Base-by-base conservation (phyloP, 2,113 vertebrate genomes). In the Pionites leucogaster region DNA sequence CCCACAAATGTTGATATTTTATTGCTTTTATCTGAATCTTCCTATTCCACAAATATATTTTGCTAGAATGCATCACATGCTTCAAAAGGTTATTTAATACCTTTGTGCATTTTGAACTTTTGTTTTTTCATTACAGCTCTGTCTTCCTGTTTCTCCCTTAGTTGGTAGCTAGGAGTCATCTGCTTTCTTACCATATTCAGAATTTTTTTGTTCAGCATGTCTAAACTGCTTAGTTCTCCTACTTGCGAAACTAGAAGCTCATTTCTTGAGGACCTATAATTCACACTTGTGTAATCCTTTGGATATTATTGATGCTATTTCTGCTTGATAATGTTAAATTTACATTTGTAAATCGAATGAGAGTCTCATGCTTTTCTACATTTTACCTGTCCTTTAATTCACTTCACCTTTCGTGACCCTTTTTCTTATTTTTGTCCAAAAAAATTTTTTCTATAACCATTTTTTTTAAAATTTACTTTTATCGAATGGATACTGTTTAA, bases 21-120 rank as follows among this genome's bases (percentile, higher is more conserved):
- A 87, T 70, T 95, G 55, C 57, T 76, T 44, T 95, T 95, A 93
- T 69, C 79, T 80, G 86, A 94, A 86, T 93, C 77, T 92, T 82
- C 67, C 63, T 64, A 11, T 59, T 94, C 85, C 86, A 76, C 62
- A 96, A 93, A 90, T 90, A 85, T 13, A 74, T 90, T 91, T 90
- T 76, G n/a, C 55, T 75, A 72, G 86, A 94, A 85, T 71, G 65
- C 59, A 84, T 53, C 83, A 63, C 90, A 93, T 92, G 60, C 85
- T 89, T 97, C 82, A 80, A 94, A 93, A 94, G 47, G 68, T 95
- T 95, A 94, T 95, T 97, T 95, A 96, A 91, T 87, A 65, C 89
- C 85, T 95, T 93, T 75, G 93, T 94, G 75, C 59, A 92, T 95
- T 96, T 92, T 92, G 33, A 88, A 75, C 44, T 91, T 29, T 57